A percentile compares a stretch with the other conserved stretches of the same genome.
Conservation (phyloP, 2,113 vertebrate species). For the Calidris pygmaea region DNA sequence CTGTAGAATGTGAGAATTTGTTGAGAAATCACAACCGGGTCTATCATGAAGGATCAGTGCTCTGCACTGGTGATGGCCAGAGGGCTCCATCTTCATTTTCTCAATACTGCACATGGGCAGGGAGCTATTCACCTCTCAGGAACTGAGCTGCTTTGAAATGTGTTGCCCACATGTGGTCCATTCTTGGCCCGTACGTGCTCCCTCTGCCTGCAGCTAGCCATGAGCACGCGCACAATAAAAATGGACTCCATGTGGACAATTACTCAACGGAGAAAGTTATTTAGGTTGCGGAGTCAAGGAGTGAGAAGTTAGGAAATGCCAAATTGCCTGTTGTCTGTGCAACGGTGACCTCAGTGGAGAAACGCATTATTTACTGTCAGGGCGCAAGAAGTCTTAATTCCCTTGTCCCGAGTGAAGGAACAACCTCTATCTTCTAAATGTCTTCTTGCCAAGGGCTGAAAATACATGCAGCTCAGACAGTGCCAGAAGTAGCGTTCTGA, state of each 20-base stretch:
- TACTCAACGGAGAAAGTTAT: slow-evolving; percentile 19
- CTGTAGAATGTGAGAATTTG: not conserved
- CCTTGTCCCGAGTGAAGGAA: slow-evolving; percentile 2
- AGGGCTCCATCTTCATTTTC: not conserved
- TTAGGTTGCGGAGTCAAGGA: slow-evolving; percentile 10
- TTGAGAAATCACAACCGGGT: not conserved
- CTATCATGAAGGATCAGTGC: not conserved
- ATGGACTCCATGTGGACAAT: slow-evolving; percentile 41
- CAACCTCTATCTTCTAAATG: not conserved
- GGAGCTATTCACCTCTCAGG: slow-evolving; percentile 23
- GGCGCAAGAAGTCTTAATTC: not conserved
- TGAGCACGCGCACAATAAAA: not conserved
- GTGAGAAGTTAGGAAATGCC: slow-evolving; percentile 3
- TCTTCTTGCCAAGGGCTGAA: slow-evolving; percentile 50
- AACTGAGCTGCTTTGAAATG: slow-evolving; percentile 31
- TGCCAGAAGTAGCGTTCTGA: slow-evolving; percentile 57
- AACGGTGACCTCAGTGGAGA: not conserved
- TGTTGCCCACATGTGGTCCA: slow-evolving; percentile 45
- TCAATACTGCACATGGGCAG: not conserved
- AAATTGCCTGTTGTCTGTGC: not conserved
- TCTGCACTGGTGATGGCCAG: not conserved
- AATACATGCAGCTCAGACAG: slow-evolving; percentile 11
- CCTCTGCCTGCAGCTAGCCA: slow-evolving; percentile 1
- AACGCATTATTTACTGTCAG: not conserved
- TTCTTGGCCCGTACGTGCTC: slow-evolving; percentile 28